Conservation (phyloP, 2,113 vertebrate species). For the Girardinichthys multiradiatus region DNA sequence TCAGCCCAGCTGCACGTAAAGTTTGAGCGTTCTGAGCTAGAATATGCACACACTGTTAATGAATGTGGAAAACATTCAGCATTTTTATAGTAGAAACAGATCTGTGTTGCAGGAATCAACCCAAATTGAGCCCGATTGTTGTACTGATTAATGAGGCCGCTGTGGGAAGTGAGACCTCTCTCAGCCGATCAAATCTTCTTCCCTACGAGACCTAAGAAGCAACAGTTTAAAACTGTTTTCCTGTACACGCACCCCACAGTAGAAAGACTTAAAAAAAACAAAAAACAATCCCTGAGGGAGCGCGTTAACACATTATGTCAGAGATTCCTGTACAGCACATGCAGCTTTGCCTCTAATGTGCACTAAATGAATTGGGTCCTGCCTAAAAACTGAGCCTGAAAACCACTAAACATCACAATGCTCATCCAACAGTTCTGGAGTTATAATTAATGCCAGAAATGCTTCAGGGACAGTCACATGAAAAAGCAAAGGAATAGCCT, state of each 20-base stretch:
- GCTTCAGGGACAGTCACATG: background rate
- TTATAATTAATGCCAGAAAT: constrained; percentile 28
- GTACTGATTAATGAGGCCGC: constrained; percentile 21
- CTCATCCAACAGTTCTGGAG: background rate
- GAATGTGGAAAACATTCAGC: background rate
- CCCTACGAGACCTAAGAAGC: background rate
- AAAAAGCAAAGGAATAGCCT: background rate
- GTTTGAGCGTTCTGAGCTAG: background rate
- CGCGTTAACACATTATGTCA: background rate
- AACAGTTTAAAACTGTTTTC: background rate
- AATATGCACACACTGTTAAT: background rate
- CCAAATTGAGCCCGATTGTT: constrained; percentile 1
- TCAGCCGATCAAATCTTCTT: constrained; percentile 18
- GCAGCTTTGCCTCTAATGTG: background rate
- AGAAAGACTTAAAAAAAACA: background rate
- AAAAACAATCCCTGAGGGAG: background rate
- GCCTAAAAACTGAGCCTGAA: constrained; percentile 9
- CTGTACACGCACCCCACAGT: background rate
- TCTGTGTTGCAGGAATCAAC: background rate
- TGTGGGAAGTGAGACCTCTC: constrained; percentile 6
- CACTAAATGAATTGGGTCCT: background rate
- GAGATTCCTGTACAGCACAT: background rate
- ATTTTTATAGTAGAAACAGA: background rate
- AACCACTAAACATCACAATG: background rate
- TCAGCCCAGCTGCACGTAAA: background rate